Base-by-base conservation (phyloP, 1,140 invertebrate species). In the Helicoverpa armigera region DNA sequence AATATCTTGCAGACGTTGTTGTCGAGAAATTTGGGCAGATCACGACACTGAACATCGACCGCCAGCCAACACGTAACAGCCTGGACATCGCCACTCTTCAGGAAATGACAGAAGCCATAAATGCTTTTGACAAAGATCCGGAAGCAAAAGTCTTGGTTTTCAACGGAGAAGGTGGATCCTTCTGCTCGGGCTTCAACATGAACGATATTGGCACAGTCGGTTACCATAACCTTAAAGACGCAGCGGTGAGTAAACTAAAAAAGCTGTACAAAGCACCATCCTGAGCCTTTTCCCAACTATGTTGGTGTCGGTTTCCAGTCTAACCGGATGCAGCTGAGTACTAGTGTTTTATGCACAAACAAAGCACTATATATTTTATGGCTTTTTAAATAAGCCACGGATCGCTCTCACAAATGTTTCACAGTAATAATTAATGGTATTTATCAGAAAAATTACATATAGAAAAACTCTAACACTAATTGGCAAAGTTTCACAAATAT, bases 151-250 rank as follows among this genome's bases (percentile, higher is more conserved):
- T 97, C 11, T 97, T 97, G 16, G 96, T 99, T 12, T 95, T 99
- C 3, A 97, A 98, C 95, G 98, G 98, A 35, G 96, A 97, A 90
- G 98, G 98, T 60, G 98, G 98, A 5, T 98, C 97, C 84, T 99
- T 99, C 93, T 99, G 98, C 94, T 96, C 98, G 51, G 98, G 98
- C 7, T 98, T 97, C 92, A 98, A 99, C 94, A 96, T 97, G 65
- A 95, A 97, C 79, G 97, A 97, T 88, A 94, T 98, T 79, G 93
- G 93, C 12, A 87, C 94, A 70, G 95, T 94, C 72, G 94, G 96
- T 78, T 96, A 96, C 88, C 93, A 95, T 53, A 83, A 90, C 77
- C 80, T 96, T 83, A 94, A 95, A 85, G 95, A 95, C 86, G 91
- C 92, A 61, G 87, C 92, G 50, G 94, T 95, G 79, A 90, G 94